phyloP scores from a whole-genome alignment of 2,888 invertebrate genomes.

The Hirtodrosophila trivittata region DNA sequence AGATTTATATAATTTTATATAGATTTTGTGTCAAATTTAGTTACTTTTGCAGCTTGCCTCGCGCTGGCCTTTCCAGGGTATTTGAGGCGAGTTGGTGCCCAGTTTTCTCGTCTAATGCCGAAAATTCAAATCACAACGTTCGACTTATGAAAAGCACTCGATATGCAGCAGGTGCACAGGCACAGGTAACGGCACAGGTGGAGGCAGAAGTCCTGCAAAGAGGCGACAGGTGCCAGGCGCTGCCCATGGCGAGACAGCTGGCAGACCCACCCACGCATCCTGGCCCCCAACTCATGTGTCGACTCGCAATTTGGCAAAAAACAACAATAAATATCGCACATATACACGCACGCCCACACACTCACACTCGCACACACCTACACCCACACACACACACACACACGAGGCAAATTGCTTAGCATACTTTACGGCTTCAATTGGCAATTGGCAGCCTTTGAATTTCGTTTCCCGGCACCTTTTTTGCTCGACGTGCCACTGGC shows the following conservation, averaged over 20 bases:
- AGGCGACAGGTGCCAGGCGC: conserved; percentile 24
- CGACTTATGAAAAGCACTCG: conserved; percentile 54
- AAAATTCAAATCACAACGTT: conserved; percentile 48
- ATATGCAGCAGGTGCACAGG: conserved; percentile 29
- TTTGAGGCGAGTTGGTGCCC: background rate
- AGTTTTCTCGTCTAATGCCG: conserved; percentile 2
- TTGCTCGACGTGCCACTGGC: conserved; percentile 52
- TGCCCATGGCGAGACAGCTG: conserved; percentile 27
- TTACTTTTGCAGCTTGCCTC: background rate
- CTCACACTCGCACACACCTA: conserved; percentile 16
- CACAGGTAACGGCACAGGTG: conserved; percentile 6
- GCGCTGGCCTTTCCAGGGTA: conserved; percentile 26
- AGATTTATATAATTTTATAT: background rate
- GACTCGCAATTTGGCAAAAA: conserved; percentile 57
- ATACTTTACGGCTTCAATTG: conserved; percentile 79
- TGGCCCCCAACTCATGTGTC: conserved; percentile 3
- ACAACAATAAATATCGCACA: conserved; percentile 69
- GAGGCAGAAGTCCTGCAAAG: conserved; percentile 23
- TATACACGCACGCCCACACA: conserved; percentile 19
- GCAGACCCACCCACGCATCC: background rate
- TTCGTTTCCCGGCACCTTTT: conserved; percentile 48
- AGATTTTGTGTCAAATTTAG: background rate
- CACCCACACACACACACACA: conserved; percentile 18
- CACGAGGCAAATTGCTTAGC: conserved; percentile 72
- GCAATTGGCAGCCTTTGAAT: conserved; percentile 80